These are phyloP conservation scores for Streptopelia turtur DNA, from an alignment of 2,797 vertebrate species.

Conservation along the genomic window DNA sequence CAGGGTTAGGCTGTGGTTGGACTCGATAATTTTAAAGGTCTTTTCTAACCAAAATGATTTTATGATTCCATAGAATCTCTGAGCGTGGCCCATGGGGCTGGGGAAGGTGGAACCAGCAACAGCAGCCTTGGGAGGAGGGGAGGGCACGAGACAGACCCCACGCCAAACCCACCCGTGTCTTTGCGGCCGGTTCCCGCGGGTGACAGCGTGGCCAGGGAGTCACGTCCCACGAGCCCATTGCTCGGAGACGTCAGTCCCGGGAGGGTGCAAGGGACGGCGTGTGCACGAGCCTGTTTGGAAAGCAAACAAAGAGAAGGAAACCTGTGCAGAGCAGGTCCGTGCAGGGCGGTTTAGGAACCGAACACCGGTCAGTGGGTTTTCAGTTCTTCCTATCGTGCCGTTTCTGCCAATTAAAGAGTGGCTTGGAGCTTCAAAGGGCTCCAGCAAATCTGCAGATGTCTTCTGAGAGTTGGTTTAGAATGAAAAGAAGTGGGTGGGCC, in stretches of 20 bases:
- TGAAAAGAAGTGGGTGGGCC: not conserved
- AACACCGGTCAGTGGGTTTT: rapidly evolving
- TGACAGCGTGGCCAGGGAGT: not conserved
- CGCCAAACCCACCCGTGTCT: rapidly evolving
- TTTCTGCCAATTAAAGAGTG: rapidly evolving
- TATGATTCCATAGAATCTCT: no score
- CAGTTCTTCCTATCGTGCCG: rapidly evolving
- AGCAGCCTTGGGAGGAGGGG: not conserved
- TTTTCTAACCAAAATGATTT: not conserved
- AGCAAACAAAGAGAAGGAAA: slow-evolving; percentile 26
- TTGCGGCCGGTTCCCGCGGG: rapidly evolving
- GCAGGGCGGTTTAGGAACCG: rapidly evolving
- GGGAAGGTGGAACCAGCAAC: not conserved
- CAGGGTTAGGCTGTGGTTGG: no score
- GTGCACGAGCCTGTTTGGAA: not conserved
- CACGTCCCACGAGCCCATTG: rapidly evolving
- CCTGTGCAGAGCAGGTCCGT: not conserved
- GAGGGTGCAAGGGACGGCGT: not conserved
- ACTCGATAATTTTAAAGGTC: no score
- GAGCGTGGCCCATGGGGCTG: not conserved
- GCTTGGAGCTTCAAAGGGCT: not conserved
- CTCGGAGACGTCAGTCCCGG: rapidly evolving
- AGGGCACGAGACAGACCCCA: rapidly evolving
- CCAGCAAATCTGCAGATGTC: rapidly evolving
- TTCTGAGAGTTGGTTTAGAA: not conserved